Conservation (phyloP, 2,113 vertebrate species). For the Pseudolaguvia tuberculata region DNA sequence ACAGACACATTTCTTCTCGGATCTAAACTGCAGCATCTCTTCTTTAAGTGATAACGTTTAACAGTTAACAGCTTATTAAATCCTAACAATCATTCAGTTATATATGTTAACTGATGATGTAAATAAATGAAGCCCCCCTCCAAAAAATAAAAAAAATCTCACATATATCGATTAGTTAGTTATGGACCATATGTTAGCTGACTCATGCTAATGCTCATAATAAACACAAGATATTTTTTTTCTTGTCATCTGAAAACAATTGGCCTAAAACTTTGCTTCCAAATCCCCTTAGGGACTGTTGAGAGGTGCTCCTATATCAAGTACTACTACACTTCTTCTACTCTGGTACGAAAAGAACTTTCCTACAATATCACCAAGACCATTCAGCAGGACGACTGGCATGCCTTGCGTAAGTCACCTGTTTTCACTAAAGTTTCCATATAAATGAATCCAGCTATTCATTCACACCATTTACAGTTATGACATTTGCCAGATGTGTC, state of each 20-base stretch:
- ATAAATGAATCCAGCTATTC: no score
- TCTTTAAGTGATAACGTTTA: not conserved
- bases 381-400: conserved; percentile 87
- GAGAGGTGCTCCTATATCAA: conserved; percentile 79
- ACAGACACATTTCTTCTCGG: not conserved
- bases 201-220: conserved; percentile 19
- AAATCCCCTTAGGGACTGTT: conserved; percentile 34
- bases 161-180: not conserved
- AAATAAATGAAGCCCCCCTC: no score
- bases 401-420: conserved; percentile 78
- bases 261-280: conserved; percentile 9
- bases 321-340: conserved; percentile 83
- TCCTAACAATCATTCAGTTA: not conserved
- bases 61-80: not conserved
- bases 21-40: not conserved
- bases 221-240: not conserved
- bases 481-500: no score
- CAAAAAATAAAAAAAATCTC: no score
- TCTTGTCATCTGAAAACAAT: not conserved
- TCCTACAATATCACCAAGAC: conserved; percentile 87
- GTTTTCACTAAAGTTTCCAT: no score
- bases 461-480: no score
- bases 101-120: not conserved
- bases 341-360: conserved; percentile 75
- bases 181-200: conserved; percentile 33